phyloP scores from a whole-genome alignment of 2,797 vertebrate species.

The Chromis chromis region DNA sequence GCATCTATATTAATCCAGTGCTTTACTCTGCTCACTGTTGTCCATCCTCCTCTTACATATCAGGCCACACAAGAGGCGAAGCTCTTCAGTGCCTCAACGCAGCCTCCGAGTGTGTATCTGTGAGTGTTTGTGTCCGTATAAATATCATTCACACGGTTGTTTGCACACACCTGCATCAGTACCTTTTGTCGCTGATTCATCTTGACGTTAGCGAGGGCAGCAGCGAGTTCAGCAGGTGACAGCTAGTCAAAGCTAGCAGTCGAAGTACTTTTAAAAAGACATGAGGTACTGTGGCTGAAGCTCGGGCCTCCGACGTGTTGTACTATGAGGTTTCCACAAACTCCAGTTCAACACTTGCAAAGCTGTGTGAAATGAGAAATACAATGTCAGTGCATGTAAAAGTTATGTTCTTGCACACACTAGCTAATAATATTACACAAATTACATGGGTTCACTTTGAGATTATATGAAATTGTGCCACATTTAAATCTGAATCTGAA shows the following conservation, averaged over 20 bases:
- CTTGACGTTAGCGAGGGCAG: constrained; percentile 22
- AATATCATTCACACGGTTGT: constrained; percentile 9
- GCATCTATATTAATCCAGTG: constrained; percentile 55
- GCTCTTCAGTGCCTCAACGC: constrained; percentile 28
- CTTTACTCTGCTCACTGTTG: constrained; percentile 44
- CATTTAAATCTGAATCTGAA: neutral
- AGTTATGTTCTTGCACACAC: neutral
- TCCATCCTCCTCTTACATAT: constrained; percentile 37
- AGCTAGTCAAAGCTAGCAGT: constrained; percentile 31
- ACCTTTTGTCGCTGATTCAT: constrained; percentile 30
- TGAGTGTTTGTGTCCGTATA: constrained; percentile 13
- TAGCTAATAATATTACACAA: neutral
- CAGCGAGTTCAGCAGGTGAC: constrained; percentile 35
- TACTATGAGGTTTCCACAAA: constrained; percentile 7
- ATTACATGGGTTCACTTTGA: neutral
- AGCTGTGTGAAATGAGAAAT: neutral
- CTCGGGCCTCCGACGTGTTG: neutral
- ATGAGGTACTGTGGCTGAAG: constrained; percentile 20
- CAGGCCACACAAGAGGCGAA: constrained; percentile 31
- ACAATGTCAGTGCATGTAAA: neutral
- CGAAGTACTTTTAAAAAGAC: constrained; percentile 26
- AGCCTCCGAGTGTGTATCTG: constrained; percentile 15
- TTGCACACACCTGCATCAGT: constrained; percentile 42
- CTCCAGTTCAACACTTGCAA: constrained; percentile 11
- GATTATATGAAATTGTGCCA: neutral